These are phyloP conservation scores for Iphiclides podalirius DNA, from an alignment of 2,888 invertebrate species.

Conservation along the genomic window DNA sequence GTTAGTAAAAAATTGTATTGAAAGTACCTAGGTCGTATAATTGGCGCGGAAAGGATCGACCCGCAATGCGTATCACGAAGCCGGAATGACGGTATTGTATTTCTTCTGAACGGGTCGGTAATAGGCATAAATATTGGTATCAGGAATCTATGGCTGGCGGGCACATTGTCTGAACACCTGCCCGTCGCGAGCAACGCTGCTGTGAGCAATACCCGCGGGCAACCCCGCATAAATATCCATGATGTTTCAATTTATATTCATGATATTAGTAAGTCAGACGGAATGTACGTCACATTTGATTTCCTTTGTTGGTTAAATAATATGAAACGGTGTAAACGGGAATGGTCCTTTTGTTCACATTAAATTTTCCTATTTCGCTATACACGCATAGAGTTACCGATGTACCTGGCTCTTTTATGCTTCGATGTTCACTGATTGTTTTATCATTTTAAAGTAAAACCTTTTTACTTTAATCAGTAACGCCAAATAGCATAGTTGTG, in stretches of 20 bases:
- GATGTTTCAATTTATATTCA: conserved; percentile 79
- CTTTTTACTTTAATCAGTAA: too few relatives aligned
- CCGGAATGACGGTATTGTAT: conserved; percentile 51
- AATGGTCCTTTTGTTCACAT: conserved; percentile 10
- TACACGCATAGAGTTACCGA: background rate
- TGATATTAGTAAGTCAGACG: conserved; percentile 69
- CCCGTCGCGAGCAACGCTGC: conserved; percentile 51
- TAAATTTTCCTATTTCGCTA: conserved; percentile 3
- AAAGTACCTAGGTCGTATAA: too few relatives aligned
- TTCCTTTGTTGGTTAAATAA: conserved; percentile 70
- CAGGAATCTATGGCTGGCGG: conserved; percentile 68
- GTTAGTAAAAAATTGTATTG: too few relatives aligned
- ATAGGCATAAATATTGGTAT: conserved; percentile 75
- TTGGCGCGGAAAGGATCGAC: conserved; percentile 18
- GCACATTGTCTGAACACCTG: conserved; percentile 76
- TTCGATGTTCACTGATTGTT: background rate
- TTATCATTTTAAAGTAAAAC: background rate
- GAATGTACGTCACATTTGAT: conserved; percentile 72
- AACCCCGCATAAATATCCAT: conserved; percentile 72
- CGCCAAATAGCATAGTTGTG: background rate
- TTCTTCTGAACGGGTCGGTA: conserved; percentile 62
- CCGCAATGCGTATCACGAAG: conserved; percentile 32
- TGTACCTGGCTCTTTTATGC: background rate
- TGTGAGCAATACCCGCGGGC: conserved; percentile 64
- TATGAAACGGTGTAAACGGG: conserved; percentile 31